These are phyloP conservation scores for Sipha flava DNA, from an alignment of 1,140 invertebrate species.

Conservation along the genomic window DNA sequence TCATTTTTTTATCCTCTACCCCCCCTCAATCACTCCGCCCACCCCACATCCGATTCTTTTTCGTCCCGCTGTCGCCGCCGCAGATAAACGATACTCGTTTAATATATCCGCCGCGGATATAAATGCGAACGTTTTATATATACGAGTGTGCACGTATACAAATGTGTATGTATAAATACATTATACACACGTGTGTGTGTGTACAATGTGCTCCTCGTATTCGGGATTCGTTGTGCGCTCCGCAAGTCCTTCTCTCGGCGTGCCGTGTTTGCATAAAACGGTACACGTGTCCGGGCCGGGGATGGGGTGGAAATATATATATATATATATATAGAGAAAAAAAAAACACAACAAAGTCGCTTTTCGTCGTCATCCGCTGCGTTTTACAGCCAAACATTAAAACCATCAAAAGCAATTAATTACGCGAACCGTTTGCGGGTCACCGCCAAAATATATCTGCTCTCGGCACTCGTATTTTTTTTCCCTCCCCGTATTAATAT, in stretches of 20 bases:
- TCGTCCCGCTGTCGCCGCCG: neutral
- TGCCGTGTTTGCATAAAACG: slow-evolving; percentile 10
- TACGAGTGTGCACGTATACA: neutral
- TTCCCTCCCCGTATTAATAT: neutral
- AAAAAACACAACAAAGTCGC: neutral
- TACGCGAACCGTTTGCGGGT: neutral
- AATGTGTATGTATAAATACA: neutral
- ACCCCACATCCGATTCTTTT: neutral
- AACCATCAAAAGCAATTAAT: slow-evolving; percentile 23
- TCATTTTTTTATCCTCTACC: neutral
- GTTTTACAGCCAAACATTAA: slow-evolving; percentile 21
- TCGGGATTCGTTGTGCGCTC: neutral
- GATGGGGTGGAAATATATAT: neutral
- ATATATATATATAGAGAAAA: neutral
- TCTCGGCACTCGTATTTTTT: neutral
- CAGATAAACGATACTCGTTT: slow-evolving; percentile 25
- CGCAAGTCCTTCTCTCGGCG: neutral
- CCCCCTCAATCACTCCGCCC: too few relatives aligned
- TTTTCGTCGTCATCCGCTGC: slow-evolving; percentile 14
- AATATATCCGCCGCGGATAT: slow-evolving; percentile 1
- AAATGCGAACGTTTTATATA: neutral
- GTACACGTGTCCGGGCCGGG: slow-evolving; percentile 22
- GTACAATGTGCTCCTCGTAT: neutral
- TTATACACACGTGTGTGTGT: neutral
- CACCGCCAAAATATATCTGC: slow-evolving; percentile 12